Conservation (phyloP, 2,888 invertebrate genomes). For the Lobophora halterata region DNA sequence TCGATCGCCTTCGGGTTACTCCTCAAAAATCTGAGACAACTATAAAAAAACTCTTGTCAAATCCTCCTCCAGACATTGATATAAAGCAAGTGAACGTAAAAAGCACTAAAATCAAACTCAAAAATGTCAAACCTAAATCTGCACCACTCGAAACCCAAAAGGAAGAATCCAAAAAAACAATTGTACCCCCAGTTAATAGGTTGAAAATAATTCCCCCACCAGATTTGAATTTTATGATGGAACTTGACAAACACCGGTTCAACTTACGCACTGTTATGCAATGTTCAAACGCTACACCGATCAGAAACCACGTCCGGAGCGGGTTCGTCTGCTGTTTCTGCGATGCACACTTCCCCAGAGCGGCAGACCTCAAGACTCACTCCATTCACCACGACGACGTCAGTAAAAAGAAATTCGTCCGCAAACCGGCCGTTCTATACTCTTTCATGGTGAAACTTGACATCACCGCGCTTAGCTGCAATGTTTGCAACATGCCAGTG, state of each 20-base stretch:
- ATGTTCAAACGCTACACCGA: constrained; percentile 48
- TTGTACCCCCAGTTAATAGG: constrained; percentile 6
- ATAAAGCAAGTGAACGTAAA: constrained; percentile 9
- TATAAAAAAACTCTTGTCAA: no score
- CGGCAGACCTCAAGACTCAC: constrained; percentile 35
- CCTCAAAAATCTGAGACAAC: background rate
- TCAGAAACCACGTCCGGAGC: constrained; percentile 31
- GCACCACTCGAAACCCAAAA: background rate
- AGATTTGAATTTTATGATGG: constrained; percentile 24
- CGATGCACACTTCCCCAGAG: constrained; percentile 26
- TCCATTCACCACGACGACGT: constrained; percentile 24
- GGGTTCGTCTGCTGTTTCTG: constrained; percentile 40
- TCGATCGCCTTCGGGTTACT: no score
- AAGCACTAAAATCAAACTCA: background rate
- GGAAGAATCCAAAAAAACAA: background rate
- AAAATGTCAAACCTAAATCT: constrained; percentile 1
- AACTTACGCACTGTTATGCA: constrained; percentile 25
- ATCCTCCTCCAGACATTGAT: constrained; percentile 15
- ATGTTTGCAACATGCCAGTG: constrained; percentile 33
- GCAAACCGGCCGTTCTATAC: constrained; percentile 37
- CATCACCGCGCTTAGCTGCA: constrained; percentile 44
- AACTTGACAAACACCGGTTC: constrained; percentile 19
- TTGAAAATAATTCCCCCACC: constrained; percentile 17
- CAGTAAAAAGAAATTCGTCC: constrained; percentile 19
- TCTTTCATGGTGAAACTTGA: constrained; percentile 42